Evolutionary conservation across 2,113 vertebrate genomes (phyloP).

Genomic region (Blennius ocellaris): DNA sequence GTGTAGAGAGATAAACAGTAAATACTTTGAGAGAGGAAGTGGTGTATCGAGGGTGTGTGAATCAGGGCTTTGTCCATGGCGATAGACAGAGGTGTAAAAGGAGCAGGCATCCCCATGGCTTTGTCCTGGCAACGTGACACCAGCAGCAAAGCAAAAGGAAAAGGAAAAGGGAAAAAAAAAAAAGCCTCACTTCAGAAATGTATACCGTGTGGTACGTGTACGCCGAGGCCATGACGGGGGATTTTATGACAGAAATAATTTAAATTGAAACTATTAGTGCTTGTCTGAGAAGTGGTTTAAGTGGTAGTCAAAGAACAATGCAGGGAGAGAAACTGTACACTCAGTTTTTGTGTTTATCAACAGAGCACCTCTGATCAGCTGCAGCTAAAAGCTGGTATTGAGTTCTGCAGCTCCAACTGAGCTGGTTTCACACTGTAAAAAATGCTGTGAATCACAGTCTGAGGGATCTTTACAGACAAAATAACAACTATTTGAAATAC

Average conservation of each 20-base stretch:
- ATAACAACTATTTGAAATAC: not conserved
- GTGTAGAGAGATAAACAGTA: constrained; percentile 46
- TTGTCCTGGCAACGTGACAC: constrained; percentile 68
- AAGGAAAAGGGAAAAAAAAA: constrained; percentile 3
- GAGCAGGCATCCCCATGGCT: constrained; percentile 58
- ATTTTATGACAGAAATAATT: constrained; percentile 44
- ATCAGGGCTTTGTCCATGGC: constrained; percentile 60
- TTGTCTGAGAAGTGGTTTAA: constrained; percentile 32
- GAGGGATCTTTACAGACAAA: too few relatives aligned
- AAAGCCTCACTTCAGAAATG: constrained; percentile 43
- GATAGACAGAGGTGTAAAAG: constrained; percentile 67
- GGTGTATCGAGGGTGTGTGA: constrained; percentile 58
- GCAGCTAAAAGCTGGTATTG: constrained; percentile 32
- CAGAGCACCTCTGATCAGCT: constrained; percentile 43
- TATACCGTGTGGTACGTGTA: constrained; percentile 37
- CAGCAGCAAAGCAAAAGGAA: constrained; percentile 28
- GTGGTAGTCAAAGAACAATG: constrained; percentile 15
- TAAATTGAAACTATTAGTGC: constrained; percentile 41
- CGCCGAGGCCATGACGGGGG: constrained; percentile 20
- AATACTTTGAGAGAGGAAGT: constrained; percentile 49
- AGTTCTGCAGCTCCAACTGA: constrained; percentile 11
- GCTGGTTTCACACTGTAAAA: constrained; percentile 37
- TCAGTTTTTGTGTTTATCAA: constrained; percentile 37
- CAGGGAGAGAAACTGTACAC: constrained; percentile 33
- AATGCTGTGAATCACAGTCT: not conserved